A percentile compares a stretch with the other conserved stretches of the same genome.
Evolutionary conservation across 2,888 invertebrate genomes (phyloP).

Genomic region (Oscheius sp.): DNA sequence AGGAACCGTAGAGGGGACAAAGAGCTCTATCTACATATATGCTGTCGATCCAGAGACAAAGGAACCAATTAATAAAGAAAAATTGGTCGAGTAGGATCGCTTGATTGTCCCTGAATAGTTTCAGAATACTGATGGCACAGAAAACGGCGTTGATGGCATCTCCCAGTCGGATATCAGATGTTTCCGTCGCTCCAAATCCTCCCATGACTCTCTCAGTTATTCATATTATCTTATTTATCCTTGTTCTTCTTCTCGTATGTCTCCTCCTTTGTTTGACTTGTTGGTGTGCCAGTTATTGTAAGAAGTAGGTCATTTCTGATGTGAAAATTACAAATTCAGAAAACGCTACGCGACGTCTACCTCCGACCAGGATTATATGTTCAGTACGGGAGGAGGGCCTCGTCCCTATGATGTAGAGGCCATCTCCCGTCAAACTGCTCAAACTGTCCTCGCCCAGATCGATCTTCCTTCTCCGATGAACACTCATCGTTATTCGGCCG

Average conservation of each 20-base stretch:
- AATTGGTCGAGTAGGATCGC: constrained; percentile 4
- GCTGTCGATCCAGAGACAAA: constrained; percentile 50
- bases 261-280: constrained; percentile 27
- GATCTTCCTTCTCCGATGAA: constrained; percentile 57
- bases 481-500: constrained; percentile 16
- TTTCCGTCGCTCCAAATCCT: not conserved
- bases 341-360: constrained; percentile 11
- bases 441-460: constrained; percentile 55
- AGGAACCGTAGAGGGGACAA: constrained; percentile 51
- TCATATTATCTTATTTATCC: constrained; percentile 13
- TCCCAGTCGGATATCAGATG: constrained; percentile 9
- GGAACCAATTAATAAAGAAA: constrained; percentile 46
- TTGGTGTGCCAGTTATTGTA: constrained; percentile 16
- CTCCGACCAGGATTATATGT: constrained; percentile 62
- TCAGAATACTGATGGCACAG: constrained; percentile 1
- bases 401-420: constrained; percentile 68
- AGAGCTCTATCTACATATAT: constrained; percentile 60
- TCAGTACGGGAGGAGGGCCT: constrained; percentile 58
- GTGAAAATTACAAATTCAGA: not conserved
- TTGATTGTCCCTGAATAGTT: too few species aligned
- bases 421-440: constrained; percentile 62
- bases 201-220: constrained; percentile 5
- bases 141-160: constrained; percentile 16
- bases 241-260: constrained; percentile 29
- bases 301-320: constrained; percentile 6